These are phyloP conservation scores for Mya arenaria DNA, from an alignment of 1,140 invertebrate genomes.

Conservation along the genomic window DNA sequence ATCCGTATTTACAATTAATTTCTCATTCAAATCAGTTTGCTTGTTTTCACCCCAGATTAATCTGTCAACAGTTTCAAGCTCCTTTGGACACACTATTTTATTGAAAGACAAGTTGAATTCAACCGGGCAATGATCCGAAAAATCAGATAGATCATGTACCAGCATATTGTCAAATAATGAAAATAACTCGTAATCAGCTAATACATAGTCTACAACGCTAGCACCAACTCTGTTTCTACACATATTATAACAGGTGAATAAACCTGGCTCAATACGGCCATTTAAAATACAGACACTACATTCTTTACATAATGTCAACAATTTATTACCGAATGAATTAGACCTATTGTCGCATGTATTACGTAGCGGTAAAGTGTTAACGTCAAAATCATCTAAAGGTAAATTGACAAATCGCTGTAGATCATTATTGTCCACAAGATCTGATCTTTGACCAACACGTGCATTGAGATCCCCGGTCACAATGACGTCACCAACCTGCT, in stretches of 20 bases:
- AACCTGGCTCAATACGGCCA: background rate
- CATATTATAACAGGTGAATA: conserved; percentile 8
- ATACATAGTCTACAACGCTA: conserved; percentile 21
- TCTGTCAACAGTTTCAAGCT: background rate
- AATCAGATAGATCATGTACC: conserved; percentile 14
- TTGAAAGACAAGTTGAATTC: background rate
- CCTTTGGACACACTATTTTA: background rate
- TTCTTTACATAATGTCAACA: conserved; percentile 21
- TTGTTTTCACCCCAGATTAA: background rate
- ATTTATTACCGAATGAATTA: conserved; percentile 4
- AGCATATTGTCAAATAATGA: background rate
- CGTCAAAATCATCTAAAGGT: background rate
- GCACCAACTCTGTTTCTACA: conserved; percentile 9
- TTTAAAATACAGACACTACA: background rate
- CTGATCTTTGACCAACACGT: conserved; percentile 2
- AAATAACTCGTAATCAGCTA: background rate
- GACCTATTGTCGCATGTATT: background rate
- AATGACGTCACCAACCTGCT: background rate
- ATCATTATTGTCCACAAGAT: conserved; percentile 17
- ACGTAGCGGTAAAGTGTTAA: conserved; percentile 1
- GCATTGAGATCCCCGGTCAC: background rate
- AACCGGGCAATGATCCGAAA: conserved; percentile 17
- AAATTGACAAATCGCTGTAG: conserved; percentile 9
- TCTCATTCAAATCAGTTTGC: background rate
- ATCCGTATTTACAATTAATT: background rate